These are phyloP conservation scores for Acipenser ruthenus DNA, from an alignment of 2,797 vertebrate genomes.

Conservation along the genomic window DNA sequence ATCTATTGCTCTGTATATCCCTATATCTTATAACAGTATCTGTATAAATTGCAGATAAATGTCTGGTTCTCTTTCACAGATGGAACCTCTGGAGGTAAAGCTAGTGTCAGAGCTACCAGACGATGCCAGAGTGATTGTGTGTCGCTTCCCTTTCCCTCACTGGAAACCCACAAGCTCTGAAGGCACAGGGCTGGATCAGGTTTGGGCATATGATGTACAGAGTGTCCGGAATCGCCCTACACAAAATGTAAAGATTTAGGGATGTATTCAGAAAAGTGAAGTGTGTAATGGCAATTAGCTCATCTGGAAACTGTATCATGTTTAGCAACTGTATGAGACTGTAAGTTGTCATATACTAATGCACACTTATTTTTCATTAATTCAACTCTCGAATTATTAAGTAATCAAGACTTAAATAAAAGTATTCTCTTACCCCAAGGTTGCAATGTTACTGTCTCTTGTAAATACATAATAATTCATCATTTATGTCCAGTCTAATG, in stretches of 20 bases:
- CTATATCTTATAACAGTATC: no score
- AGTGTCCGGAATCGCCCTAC: slow-evolving; percentile 24
- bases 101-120: slow-evolving; percentile 53
- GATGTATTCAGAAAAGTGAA: neutral
- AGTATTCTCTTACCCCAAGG: no score
- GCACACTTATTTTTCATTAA: no score
- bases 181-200: slow-evolving; percentile 51
- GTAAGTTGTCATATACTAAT: no score
- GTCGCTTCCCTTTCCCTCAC: slow-evolving; percentile 52
- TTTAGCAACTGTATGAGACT: no score
- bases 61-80: slow-evolving; percentile 36
- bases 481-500: no score
- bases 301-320: neutral
- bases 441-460: no score
- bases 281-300: neutral
- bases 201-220: slow-evolving; percentile 56
- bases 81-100: slow-evolving; percentile 53
- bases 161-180: slow-evolving; percentile 43
- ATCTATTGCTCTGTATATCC: no score
- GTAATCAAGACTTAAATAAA: no score
- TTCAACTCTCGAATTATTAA: no score
- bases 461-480: no score
- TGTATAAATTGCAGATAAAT: neutral
- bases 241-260: slow-evolving; percentile 4
- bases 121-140: slow-evolving; percentile 47